Conservation (phyloP, 2,888 invertebrate genomes). For the Amblyteles armatorius region DNA sequence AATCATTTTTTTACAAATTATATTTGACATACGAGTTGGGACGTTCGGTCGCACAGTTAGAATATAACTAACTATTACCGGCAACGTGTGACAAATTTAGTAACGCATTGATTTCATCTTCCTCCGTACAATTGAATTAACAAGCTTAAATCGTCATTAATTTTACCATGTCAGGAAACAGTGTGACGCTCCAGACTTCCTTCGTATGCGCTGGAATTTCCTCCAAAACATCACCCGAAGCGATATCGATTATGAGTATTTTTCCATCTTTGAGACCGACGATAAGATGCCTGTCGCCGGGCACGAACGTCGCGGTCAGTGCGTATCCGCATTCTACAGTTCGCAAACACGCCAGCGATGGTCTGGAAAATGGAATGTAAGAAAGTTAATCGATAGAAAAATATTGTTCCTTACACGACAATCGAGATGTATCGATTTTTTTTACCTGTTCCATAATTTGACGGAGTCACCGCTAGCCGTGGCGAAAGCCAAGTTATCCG, state of each 20-base stretch:
- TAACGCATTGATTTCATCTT: too few relatives aligned
- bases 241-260: constrained; percentile 93
- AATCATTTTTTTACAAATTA: constrained; percentile 49
- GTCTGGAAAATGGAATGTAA: constrained; percentile 81
- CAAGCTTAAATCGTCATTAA: constrained; percentile 9
- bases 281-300: constrained; percentile 95
- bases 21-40: background rate
- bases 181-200: constrained; percentile 92
- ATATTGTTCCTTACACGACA: constrained; percentile 2
- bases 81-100: too few relatives aligned
- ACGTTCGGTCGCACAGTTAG: constrained; percentile 4
- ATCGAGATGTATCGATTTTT: background rate
- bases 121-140: background rate
- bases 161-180: constrained; percentile 92
- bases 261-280: constrained; percentile 94
- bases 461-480: constrained; percentile 95
- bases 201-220: constrained; percentile 92
- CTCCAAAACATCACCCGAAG: constrained; percentile 92
- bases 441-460: constrained; percentile 96
- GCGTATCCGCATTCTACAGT: constrained; percentile 90
- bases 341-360: constrained; percentile 87
- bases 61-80: too few relatives aligned
- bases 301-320: constrained; percentile 91
- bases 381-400: background rate
- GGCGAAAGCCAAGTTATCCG: constrained; percentile 94